Evolutionary conservation across 2,113 vertebrate species (phyloP).

Genomic region (Callaeas wilsoni): DNA sequence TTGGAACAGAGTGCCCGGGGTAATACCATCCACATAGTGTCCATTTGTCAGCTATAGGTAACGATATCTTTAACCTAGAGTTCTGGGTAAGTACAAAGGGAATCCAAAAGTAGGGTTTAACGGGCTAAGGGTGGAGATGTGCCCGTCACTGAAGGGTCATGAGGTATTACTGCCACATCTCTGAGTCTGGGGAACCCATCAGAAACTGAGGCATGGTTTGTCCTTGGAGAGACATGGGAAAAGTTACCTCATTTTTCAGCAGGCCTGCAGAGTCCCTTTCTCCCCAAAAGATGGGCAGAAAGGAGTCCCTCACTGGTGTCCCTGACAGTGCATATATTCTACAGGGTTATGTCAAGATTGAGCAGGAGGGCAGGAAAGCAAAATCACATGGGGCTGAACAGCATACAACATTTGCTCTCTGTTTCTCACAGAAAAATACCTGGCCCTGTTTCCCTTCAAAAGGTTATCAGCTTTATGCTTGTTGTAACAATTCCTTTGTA

Average conservation of each 20-base stretch:
- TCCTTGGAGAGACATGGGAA: neutral
- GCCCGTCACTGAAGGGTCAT: neutral
- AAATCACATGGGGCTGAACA: conserved; percentile 43
- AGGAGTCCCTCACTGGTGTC: neutral
- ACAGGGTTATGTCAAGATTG: conserved; percentile 10
- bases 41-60: conserved; percentile 72
- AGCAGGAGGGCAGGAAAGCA: conserved; percentile 51
- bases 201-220: neutral
- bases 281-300: neutral
- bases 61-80: conserved; percentile 64
- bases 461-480: conserved; percentile 39
- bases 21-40: conserved; percentile 67
- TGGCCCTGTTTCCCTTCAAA: conserved; percentile 46
- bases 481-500: conserved; percentile 12
- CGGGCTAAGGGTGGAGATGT: neutral
- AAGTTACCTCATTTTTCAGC: neutral
- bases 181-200: neutral
- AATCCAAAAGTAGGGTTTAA: neutral
- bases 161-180: neutral
- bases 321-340: neutral
- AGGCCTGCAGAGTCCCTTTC: neutral
- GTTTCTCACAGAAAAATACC: conserved; percentile 43
- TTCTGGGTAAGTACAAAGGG: neutral
- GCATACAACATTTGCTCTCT: conserved; percentile 20
- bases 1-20: conserved; percentile 74